Evolutionary conservation across 2,797 vertebrate genomes (phyloP).

Genomic region (Nannoperca australis): DNA sequence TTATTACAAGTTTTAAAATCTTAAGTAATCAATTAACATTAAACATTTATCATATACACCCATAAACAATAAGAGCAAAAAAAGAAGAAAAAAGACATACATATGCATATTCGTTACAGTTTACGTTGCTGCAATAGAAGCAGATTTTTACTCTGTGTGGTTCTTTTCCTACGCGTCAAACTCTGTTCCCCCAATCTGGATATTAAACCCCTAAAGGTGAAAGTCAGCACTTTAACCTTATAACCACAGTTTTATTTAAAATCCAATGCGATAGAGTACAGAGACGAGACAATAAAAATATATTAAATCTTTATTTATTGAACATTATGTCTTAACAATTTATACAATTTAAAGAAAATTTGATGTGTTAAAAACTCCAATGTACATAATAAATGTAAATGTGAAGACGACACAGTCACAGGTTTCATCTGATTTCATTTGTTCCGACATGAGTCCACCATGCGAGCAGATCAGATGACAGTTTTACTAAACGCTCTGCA

Average conservation of each 20-base stretch:
- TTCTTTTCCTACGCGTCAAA: background rate
- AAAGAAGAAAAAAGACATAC: too few species aligned
- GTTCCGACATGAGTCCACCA: background rate
- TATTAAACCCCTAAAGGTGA: background rate
- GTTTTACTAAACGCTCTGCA: slow-evolving; percentile 65
- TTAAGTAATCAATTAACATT: too few species aligned
- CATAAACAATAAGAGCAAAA: too few species aligned
- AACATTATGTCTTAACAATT: background rate
- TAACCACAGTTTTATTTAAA: background rate
- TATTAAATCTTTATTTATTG: background rate
- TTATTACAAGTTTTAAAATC: too few species aligned
- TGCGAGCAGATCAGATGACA: slow-evolving; percentile 3
- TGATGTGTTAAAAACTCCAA: too few species aligned
- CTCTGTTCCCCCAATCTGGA: background rate
- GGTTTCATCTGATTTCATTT: background rate
- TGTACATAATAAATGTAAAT: too few species aligned
- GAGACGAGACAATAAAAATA: background rate
- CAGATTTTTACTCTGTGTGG: too few species aligned
- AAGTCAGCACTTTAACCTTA: background rate
- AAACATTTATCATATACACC: too few species aligned
- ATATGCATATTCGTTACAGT: too few species aligned
- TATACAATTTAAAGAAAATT: too few species aligned
- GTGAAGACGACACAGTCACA: background rate
- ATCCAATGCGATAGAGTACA: background rate
- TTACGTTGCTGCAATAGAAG: too few species aligned